Evolutionary conservation across 2,888 invertebrate genomes (phyloP).

Genomic region (Leucophora obtusa): DNA sequence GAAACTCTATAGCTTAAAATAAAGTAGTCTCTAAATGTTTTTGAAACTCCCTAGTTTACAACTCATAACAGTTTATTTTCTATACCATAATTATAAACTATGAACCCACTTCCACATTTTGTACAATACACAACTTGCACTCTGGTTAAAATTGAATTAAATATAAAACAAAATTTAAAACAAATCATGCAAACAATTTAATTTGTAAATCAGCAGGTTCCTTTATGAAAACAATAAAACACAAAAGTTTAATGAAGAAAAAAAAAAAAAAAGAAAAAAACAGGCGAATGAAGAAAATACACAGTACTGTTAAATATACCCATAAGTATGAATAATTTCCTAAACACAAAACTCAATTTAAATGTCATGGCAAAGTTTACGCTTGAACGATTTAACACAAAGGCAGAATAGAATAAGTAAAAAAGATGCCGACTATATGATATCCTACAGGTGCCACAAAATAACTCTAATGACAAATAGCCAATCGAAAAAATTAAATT

Average conservation of each 20-base stretch:
- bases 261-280: background rate
- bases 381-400: slow-evolving; percentile 39
- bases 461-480: too few species aligned
- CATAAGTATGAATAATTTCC: slow-evolving; percentile 22
- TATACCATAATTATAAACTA: too few species aligned
- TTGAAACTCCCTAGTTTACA: too few species aligned
- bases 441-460: too few species aligned
- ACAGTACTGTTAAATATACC: background rate
- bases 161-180: slow-evolving; percentile 11
- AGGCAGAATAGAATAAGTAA: background rate
- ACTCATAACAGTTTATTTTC: too few species aligned
- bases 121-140: background rate
- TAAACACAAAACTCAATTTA: slow-evolving; percentile 41
- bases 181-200: slow-evolving; percentile 8
- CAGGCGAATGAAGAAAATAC: background rate
- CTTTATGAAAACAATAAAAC: background rate
- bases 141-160: background rate
- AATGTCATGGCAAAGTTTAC: slow-evolving; percentile 22
- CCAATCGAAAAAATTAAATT: too few species aligned
- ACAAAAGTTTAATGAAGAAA: slow-evolving; percentile 13
- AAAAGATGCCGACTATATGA: too few species aligned
- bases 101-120: too few species aligned
- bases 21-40: too few species aligned
- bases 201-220: slow-evolving; percentile 27
- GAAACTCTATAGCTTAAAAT: too few species aligned